Conservation (phyloP, 2,797 vertebrate species). For the Enteromius afrohamiltoni region DNA sequence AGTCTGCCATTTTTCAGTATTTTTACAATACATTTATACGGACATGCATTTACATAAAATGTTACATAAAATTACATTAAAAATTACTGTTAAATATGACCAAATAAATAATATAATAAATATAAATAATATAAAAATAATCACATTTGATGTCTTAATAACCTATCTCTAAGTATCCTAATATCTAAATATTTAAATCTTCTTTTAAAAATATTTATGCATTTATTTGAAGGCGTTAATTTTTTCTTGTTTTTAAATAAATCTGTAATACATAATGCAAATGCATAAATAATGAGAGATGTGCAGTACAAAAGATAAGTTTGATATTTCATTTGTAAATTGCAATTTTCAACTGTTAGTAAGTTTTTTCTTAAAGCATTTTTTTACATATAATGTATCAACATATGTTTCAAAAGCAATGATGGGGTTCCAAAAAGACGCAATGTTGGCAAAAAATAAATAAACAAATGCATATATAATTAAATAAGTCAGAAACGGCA, state of each 20-base stretch:
- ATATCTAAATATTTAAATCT: not conserved
- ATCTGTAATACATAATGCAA: not conserved
- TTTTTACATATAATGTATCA: not conserved
- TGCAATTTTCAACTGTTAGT: not conserved
- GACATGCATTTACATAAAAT: not conserved
- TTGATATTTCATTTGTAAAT: not conserved
- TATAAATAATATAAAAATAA: not conserved
- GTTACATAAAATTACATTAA: too few species aligned
- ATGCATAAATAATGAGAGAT: not conserved
- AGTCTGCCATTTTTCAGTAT: not conserved
- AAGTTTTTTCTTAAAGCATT: not conserved
- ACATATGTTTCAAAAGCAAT: not conserved
- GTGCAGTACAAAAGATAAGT: not conserved
- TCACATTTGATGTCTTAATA: not conserved
- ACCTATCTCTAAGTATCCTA: not conserved
- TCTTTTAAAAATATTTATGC: not conserved
- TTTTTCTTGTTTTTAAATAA: not conserved
- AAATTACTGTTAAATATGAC: not conserved
- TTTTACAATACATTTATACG: not conserved
- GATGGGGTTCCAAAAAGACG: slow-evolving; percentile 2
- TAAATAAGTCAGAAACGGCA: slow-evolving; percentile 58
- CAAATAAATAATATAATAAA: not conserved
- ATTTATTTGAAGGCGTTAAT: not conserved
- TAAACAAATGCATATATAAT: slow-evolving; percentile 60
- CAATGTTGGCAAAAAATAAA: slow-evolving; percentile 52